Evolutionary conservation across 2,888 invertebrate genomes (phyloP).

Genomic region (Tachystola acroxantha): DNA sequence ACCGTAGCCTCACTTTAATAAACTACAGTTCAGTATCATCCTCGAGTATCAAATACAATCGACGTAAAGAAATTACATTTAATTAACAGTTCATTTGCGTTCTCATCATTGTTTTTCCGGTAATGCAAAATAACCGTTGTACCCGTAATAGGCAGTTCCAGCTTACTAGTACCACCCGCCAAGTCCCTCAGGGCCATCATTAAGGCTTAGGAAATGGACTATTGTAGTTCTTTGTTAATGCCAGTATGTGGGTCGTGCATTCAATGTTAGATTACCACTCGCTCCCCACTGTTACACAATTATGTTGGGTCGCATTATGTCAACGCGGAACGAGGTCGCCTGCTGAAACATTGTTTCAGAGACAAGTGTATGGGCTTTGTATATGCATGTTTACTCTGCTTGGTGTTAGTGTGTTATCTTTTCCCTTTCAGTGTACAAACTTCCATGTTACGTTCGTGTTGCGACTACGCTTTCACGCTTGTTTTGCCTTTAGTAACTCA

Average conservation of each 20-base stretch:
- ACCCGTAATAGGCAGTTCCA: constrained; percentile 6
- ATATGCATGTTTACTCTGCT: background rate
- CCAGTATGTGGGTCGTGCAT: constrained; percentile 39
- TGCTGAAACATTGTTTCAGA: constrained; percentile 21
- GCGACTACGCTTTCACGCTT: too few species aligned
- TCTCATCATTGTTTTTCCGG: constrained; percentile 2
- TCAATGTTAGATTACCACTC: constrained; percentile 27
- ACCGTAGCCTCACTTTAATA: too few species aligned
- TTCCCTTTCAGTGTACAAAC: background rate
- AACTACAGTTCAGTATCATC: too few species aligned
- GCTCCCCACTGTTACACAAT: constrained; percentile 45
- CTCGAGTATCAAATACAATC: too few species aligned
- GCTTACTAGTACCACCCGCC: constrained; percentile 18
- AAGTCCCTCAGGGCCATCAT: constrained; percentile 22
- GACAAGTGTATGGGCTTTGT: constrained; percentile 3
- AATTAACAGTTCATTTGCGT: background rate
- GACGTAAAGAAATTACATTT: too few species aligned
- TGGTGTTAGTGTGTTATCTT: background rate
- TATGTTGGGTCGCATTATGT: constrained; percentile 31
- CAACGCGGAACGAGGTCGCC: constrained; percentile 28
- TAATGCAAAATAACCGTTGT: constrained; percentile 2
- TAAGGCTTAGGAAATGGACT: constrained; percentile 41
- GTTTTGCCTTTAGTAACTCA: too few species aligned
- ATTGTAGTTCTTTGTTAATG: constrained; percentile 43
- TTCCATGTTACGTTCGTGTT: too few species aligned